Percentiles rank a stretch among this genome's conserved stretches.
Conservation (phyloP, 23 tunicate genomes). For the Styela plicata region DNA sequence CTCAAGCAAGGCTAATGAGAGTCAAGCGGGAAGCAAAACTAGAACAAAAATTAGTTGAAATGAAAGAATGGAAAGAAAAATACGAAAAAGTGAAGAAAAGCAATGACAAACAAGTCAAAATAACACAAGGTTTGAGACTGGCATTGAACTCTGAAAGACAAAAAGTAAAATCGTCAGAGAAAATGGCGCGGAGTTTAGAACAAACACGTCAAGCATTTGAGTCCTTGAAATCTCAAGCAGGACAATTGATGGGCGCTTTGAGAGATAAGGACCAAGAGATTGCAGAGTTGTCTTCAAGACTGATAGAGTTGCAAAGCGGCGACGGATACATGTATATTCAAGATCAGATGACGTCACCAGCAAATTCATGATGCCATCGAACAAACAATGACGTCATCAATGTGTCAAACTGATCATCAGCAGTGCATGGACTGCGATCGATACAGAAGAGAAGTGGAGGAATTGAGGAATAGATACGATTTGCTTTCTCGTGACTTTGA, state of each 20-base stretch:
- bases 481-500: conserved; percentile 4
- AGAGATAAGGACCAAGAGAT: conserved; percentile 15
- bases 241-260: conserved; percentile 5
- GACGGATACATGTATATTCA: neutral
- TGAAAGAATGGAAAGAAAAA: conserved; percentile 28
- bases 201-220: conserved; percentile 23
- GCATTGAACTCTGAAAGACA: conserved; percentile 23
- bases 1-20: conserved; percentile 24
- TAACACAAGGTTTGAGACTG: neutral
- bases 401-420: neutral
- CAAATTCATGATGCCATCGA: neutral
- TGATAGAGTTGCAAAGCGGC: neutral
- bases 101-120: conserved; percentile 16
- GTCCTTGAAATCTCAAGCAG: conserved; percentile 22
- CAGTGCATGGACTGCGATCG: conserved; percentile 22
- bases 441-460: neutral
- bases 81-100: neutral
- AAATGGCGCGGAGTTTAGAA: conserved; percentile 1
- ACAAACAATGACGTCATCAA: neutral
- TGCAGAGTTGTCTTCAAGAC: neutral
- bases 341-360: neutral
- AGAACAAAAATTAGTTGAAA: conserved; percentile 50
- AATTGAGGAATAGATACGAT: conserved; percentile 5
- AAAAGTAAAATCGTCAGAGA: conserved; percentile 9
- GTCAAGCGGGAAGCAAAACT: conserved; percentile 51